A percentile compares a stretch with the other conserved stretches of the same genome.
Conservation (phyloP, 2,797 vertebrate species). For the Loris lydekkerianus region DNA sequence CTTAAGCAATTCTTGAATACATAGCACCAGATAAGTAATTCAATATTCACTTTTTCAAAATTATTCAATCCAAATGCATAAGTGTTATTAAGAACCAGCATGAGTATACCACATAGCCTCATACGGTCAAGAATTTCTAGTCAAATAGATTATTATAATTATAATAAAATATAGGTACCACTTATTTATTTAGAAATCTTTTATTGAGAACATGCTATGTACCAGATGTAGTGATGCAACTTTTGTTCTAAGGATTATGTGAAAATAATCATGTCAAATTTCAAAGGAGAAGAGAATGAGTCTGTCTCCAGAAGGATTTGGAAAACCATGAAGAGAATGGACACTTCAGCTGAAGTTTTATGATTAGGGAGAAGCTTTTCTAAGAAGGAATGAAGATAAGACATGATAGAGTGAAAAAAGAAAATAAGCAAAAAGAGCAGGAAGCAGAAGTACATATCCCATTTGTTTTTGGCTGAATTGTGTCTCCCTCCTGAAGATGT, state of each 20-base stretch:
- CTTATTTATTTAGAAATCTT: neutral
- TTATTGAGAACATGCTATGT: neutral
- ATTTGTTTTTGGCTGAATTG: neutral
- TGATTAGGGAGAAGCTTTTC: neutral
- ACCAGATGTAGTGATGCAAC: neutral
- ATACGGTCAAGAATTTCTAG: too few relatives aligned
- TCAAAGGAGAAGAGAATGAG: neutral
- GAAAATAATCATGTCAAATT: neutral
- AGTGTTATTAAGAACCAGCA: neutral
- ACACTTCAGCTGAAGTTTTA: neutral
- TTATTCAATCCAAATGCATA: neutral
- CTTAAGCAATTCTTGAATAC: neutral
- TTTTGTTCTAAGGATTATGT: neutral
- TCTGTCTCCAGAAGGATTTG: neutral
- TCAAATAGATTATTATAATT: neutral
- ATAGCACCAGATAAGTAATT: neutral
- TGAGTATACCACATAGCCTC: neutral
- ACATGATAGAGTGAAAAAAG: neutral
- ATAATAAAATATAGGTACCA: neutral
- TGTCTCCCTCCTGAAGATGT: too few relatives aligned
- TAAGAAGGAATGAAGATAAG: neutral
- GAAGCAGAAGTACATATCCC: too few relatives aligned
- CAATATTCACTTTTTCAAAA: neutral
- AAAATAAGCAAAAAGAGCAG: neutral
- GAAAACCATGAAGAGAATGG: neutral